Base-by-base conservation (phyloP, 1,140 invertebrate species). In the Ceratina australensis region DNA sequence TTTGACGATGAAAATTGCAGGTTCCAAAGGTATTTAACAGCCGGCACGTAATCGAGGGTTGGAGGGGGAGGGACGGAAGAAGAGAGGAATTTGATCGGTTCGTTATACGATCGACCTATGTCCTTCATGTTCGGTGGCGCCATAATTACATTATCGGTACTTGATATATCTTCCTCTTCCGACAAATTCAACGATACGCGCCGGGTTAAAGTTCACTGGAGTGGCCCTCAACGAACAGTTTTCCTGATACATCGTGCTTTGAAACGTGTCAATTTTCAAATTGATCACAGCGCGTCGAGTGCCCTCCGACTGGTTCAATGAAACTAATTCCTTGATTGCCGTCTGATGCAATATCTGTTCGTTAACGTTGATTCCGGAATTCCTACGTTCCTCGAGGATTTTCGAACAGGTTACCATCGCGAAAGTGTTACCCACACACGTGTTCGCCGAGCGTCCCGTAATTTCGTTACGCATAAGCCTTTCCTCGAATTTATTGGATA, bases 241-340 rank as follows among this genome's bases (percentile, higher is more conserved):
- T 57, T 59, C 56, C 33, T 49, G 0, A 10, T 42, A 78, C 73
- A 68, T 75, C 59, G 52, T 66, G 78, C 74, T 83, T 80, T 72
- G 63, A 72, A 83, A 79, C 79, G 76, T 82, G 82, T 84, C 82
- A 85, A 72, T 79, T 84, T 82, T 82, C 82, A 72, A 79, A 85
- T 82, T 68, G 76, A 84, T 84, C 75, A 33, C 57, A 65, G 72
- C 42, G 5, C 20, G 33, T 42, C 50, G 49, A 81, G 80, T 73
- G 52, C 75, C 66, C 82, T 80, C 84, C 79, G 72, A 71, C 82
- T 10, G 54, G 56, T 49, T 22, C 68, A 85, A 85, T 81, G 72
- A 82, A 86, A 86, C 77, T 86, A 86, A 86, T 82, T 86, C 72
- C 83, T 81, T 80, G 80, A 86, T 86, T 85, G 73, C 83, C 76